phyloP scores from a whole-genome alignment of 1,140 invertebrate species.

The Samia ricini region DNA sequence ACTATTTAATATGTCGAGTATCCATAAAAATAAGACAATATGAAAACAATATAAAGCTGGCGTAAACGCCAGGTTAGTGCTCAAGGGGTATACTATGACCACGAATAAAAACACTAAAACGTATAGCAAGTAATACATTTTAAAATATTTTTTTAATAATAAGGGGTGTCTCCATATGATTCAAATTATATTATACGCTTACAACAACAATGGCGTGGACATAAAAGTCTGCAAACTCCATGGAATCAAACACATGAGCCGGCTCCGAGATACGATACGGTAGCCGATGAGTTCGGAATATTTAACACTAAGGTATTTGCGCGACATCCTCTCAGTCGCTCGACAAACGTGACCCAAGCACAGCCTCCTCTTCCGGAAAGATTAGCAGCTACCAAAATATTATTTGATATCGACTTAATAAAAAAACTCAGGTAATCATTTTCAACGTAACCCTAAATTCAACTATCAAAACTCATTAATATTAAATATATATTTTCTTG shows the following conservation, averaged over 20 bases:
- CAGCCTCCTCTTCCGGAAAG: constrained; percentile 30
- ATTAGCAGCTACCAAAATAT: background rate
- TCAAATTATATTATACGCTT: background rate
- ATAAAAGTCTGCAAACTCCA: background rate
- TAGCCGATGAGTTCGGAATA: constrained; percentile 64
- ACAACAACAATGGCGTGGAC: background rate
- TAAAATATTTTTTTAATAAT: background rate
- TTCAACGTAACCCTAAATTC: background rate
- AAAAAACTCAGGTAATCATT: background rate
- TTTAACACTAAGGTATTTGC: constrained; percentile 59
- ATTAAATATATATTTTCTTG: no score
- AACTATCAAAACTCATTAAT: background rate
- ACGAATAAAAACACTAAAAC: background rate
- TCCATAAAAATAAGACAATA: no score
- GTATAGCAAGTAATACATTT: background rate
- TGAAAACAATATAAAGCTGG: no score
- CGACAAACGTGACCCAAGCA: constrained; percentile 43
- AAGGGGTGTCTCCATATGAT: background rate
- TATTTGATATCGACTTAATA: background rate
- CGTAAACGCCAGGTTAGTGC: no score
- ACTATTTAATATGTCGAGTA: no score
- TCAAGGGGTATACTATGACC: background rate
- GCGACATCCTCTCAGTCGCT: constrained; percentile 60
- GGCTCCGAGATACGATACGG: constrained; percentile 37
- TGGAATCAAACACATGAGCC: background rate